phyloP scores from a whole-genome alignment of 2,113 vertebrate genomes.

The Trogon surrucura region DNA sequence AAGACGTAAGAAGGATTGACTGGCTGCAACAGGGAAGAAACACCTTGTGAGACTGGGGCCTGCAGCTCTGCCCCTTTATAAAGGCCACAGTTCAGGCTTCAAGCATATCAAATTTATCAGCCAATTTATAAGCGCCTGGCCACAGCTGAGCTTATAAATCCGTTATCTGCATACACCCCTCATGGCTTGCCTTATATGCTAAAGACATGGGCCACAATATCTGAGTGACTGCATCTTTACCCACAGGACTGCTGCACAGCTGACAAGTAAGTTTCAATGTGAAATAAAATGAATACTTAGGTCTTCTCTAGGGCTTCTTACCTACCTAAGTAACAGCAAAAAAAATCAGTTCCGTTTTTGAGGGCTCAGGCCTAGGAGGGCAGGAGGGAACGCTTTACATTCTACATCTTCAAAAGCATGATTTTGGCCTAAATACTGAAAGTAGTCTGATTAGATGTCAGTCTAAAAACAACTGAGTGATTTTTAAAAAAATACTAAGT shows the following conservation, averaged over 20 bases:
- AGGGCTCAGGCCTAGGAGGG: neutral
- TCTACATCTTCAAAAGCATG: neutral
- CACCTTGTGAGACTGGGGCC: neutral
- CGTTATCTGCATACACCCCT: neutral
- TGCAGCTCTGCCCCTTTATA: neutral
- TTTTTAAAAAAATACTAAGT: neutral
- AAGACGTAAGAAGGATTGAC: neutral
- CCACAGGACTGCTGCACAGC: neutral
- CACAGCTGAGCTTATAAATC: neutral
- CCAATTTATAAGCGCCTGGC: neutral
- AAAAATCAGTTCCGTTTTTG: neutral
- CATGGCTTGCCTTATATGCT: neutral
- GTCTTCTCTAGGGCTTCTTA: neutral
- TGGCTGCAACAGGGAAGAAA: neutral
- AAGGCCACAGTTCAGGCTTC: neutral
- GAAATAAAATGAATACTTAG: neutral
- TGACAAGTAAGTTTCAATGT: neutral
- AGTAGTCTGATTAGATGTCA: neutral
- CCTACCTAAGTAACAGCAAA: neutral
- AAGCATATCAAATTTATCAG: neutral
- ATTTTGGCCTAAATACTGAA: neutral
- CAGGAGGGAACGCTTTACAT: neutral
- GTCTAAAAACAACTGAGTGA: neutral
- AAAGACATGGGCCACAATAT: neutral
- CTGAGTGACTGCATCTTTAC: neutral